Conservation (phyloP, 2,888 invertebrate species). For the Chrysomela aeneicollis region DNA sequence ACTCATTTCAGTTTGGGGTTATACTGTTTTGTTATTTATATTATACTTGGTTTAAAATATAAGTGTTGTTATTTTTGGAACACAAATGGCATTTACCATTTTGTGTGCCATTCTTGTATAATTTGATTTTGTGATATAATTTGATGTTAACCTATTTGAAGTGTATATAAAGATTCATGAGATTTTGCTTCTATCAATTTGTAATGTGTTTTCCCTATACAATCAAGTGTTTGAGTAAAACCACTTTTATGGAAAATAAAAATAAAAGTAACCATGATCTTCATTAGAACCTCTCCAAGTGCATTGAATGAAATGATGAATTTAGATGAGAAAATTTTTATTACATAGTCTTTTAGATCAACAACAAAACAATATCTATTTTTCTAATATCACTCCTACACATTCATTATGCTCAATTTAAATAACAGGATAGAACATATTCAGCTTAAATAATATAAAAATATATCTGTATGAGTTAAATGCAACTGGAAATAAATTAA, state of each 20-base stretch:
- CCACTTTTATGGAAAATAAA: slow-evolving; percentile 50
- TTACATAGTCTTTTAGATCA: too few species aligned
- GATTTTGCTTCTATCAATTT: slow-evolving; percentile 47
- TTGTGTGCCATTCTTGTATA: slow-evolving; percentile 41
- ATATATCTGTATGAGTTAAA: neutral
- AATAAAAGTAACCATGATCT: slow-evolving; percentile 17
- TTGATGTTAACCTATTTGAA: slow-evolving; percentile 37
- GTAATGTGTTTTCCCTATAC: slow-evolving; percentile 47
- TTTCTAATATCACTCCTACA: too few species aligned
- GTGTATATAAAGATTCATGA: slow-evolving; percentile 41
- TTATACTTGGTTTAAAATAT: slow-evolving; percentile 30
- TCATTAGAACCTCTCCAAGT: neutral
- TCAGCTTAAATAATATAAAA: too few species aligned
- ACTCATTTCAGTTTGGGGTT: neutral
- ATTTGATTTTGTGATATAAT: slow-evolving; percentile 42
- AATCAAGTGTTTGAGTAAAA: slow-evolving; percentile 49
- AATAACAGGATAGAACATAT: too few species aligned
- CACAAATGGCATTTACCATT: slow-evolving; percentile 18
- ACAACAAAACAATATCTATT: too few species aligned
- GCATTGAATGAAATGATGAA: too few species aligned
- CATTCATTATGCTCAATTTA: too few species aligned
- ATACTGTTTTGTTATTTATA: slow-evolving; percentile 27
- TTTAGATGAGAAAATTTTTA: too few species aligned
- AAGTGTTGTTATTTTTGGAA: slow-evolving; percentile 29
- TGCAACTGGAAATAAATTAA: neutral